A percentile compares a stretch with the other conserved stretches of the same genome.
Conservation (phyloP, 2,888 invertebrate genomes). For the Fragum sueziense region DNA sequence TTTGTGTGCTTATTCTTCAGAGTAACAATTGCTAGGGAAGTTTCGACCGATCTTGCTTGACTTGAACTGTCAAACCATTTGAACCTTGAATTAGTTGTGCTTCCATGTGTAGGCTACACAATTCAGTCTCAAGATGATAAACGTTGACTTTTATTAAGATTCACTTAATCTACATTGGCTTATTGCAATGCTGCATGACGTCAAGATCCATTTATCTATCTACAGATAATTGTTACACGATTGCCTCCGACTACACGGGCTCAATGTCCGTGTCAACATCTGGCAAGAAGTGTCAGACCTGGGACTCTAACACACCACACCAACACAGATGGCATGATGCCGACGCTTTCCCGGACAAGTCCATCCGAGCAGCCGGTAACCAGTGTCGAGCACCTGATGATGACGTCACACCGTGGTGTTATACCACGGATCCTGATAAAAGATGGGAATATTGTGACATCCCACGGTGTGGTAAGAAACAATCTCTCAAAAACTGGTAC, state of each 20-base stretch:
- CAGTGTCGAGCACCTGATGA: conserved; percentile 30
- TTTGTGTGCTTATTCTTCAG: too few relatives aligned
- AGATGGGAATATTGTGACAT: conserved; percentile 39
- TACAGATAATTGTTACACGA: conserved; percentile 37
- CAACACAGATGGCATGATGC: conserved; percentile 32
- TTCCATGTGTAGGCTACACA: too few relatives aligned
- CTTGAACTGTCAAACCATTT: too few relatives aligned
- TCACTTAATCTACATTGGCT: too few relatives aligned
- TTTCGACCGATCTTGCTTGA: too few relatives aligned
- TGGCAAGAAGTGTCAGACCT: conserved; percentile 27
- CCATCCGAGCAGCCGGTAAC: conserved; percentile 11
- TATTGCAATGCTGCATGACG: too few relatives aligned
- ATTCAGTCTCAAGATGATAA: too few relatives aligned
- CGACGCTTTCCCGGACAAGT: conserved; percentile 29
- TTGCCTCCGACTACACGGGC: conserved; percentile 35
- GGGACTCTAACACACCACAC: conserved; percentile 23
- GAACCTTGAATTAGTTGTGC: too few relatives aligned
- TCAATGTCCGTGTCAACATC: conserved; percentile 8
- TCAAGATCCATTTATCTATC: too few relatives aligned
- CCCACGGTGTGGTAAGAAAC: conserved; percentile 28
- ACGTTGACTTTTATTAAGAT: too few relatives aligned
- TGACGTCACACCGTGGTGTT: conserved; percentile 38
- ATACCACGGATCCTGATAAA: conserved; percentile 18
- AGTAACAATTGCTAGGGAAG: too few relatives aligned
- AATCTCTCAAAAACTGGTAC: too few relatives aligned